Evolutionary conservation across 2,888 invertebrate genomes (phyloP).

Genomic region (Meandrusa payeni): DNA sequence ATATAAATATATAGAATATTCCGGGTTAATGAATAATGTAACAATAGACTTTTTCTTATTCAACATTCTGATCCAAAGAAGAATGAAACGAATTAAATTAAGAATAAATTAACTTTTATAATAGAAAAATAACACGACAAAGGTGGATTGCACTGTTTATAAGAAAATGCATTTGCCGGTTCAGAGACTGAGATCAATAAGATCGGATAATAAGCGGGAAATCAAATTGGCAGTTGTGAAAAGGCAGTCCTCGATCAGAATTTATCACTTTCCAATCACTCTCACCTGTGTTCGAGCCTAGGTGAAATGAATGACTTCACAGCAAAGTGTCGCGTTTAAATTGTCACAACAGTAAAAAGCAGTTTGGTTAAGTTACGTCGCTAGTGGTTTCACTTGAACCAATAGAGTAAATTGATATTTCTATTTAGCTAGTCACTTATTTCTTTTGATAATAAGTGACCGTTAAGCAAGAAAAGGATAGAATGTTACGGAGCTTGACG

Average conservation of each 20-base stretch:
- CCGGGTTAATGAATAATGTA: too few relatives aligned
- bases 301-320: slow-evolving; percentile 26
- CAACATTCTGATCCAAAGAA: too few relatives aligned
- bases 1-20: too few relatives aligned
- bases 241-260: slow-evolving; percentile 48
- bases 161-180: background rate
- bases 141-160: background rate
- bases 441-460: too few relatives aligned
- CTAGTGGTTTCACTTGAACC: slow-evolving; percentile 3
- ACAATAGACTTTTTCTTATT: too few relatives aligned
- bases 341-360: slow-evolving; percentile 4
- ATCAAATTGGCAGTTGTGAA: slow-evolving; percentile 46
- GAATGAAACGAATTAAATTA: too few relatives aligned
- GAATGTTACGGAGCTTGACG: too few relatives aligned
- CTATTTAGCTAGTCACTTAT: too few relatives aligned
- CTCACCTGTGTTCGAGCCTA: slow-evolving; percentile 33
- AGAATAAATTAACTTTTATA: too few relatives aligned
- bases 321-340: slow-evolving; percentile 19
- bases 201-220: slow-evolving; percentile 45
- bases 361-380: slow-evolving; percentile 2
- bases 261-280: slow-evolving; percentile 52
- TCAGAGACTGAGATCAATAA: slow-evolving; percentile 8
- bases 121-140: too few relatives aligned
- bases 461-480: too few relatives aligned
- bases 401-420: too few relatives aligned